Evolutionary conservation across 2,797 vertebrate genomes (phyloP).

Genomic region (Ataeniobius toweri): DNA sequence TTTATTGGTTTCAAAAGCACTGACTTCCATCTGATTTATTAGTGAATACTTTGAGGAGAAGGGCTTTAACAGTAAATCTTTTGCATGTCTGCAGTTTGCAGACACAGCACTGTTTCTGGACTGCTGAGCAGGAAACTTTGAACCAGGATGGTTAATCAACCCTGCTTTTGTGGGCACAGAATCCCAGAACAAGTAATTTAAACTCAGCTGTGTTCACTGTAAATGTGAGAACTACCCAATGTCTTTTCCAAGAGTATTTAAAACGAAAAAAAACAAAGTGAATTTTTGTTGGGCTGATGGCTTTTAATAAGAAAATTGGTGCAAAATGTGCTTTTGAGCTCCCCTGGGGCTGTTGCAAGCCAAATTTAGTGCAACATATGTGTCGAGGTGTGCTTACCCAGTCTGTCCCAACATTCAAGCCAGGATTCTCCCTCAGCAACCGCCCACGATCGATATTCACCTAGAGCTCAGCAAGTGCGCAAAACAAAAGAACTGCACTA

Average conservation of each 20-base stretch:
- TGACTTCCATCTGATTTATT: conserved; percentile 9
- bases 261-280: conserved; percentile 9
- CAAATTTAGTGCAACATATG: conserved; percentile 70
- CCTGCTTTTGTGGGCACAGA: conserved; percentile 18
- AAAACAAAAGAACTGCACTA: conserved; percentile 17
- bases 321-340: conserved; percentile 37
- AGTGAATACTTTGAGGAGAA: background rate
- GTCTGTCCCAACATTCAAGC: conserved; percentile 55
- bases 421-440: conserved; percentile 49
- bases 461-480: conserved; percentile 20
- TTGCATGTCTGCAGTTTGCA: conserved; percentile 19
- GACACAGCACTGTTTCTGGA: conserved; percentile 21
- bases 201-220: conserved; percentile 18
- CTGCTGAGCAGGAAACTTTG: conserved; percentile 20
- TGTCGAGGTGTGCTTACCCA: conserved; percentile 62
- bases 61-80: conserved; percentile 19
- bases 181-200: conserved; percentile 31
- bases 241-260: conserved; percentile 11
- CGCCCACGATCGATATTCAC: conserved; percentile 46
- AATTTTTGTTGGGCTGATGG: conserved; percentile 28
- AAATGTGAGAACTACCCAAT: conserved; percentile 25
- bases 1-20: background rate
- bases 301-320: conserved; percentile 48
- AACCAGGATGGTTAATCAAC: conserved; percentile 20
- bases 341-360: conserved; percentile 47